Evolutionary conservation across 2,888 invertebrate species (phyloP).

Genomic region (Lutraria lutraria): DNA sequence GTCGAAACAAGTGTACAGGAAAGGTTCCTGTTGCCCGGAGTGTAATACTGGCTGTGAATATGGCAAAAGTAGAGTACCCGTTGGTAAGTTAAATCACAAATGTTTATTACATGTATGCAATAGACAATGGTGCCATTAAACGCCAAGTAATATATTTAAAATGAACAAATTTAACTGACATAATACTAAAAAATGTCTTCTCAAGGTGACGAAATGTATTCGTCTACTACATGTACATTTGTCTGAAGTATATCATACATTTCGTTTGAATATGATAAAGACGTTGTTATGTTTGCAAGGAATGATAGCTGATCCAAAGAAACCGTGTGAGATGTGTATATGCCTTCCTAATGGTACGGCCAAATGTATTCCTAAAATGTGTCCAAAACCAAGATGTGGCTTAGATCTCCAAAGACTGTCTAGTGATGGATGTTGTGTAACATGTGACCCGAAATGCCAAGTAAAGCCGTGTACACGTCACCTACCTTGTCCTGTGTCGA

Average conservation of each 20-base stretch:
- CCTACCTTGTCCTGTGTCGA: background rate
- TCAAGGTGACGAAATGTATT: background rate
- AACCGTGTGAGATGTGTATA: constrained; percentile 24
- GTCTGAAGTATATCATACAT: background rate
- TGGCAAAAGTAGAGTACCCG: constrained; percentile 12
- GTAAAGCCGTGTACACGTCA: background rate
- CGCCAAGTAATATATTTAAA: background rate
- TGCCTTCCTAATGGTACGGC: background rate
- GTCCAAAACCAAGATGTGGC: constrained; percentile 2
- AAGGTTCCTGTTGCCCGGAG: background rate
- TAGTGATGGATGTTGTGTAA: constrained; percentile 16
- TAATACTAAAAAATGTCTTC: background rate
- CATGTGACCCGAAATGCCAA: background rate
- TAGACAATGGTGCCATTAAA: background rate
- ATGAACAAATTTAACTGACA: background rate
- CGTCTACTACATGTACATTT: background rate
- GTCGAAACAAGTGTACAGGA: constrained; percentile 1
- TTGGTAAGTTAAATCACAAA: constrained; percentile 10
- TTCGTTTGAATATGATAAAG: background rate
- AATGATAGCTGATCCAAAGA: constrained; percentile 12
- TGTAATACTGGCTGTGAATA: constrained; percentile 23
- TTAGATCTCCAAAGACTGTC: background rate
- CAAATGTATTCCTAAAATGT: background rate
- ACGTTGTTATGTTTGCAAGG: background rate
- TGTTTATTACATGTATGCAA: constrained; percentile 19